These are phyloP conservation scores for Pantherophis vulpinus DNA, from an alignment of 2,797 vertebrate species.

Conservation along the genomic window DNA sequence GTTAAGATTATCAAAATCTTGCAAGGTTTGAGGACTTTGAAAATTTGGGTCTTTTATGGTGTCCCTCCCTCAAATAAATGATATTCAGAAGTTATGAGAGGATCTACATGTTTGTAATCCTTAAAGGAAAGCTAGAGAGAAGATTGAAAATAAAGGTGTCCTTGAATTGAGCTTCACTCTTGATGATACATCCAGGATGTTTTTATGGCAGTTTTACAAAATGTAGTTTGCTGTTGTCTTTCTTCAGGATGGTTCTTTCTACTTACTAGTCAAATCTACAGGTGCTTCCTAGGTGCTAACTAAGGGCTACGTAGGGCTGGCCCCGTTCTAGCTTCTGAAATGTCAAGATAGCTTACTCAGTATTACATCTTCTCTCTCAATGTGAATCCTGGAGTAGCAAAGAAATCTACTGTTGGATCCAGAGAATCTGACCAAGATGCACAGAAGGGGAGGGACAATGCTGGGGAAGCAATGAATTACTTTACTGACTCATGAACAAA, in stretches of 20 bases:
- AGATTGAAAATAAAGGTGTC: neutral
- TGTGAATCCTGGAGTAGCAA: neutral
- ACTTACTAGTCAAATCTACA: neutral
- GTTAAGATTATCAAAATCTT: neutral
- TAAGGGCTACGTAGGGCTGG: neutral
- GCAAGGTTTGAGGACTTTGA: neutral
- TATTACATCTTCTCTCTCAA: neutral
- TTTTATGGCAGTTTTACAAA: neutral
- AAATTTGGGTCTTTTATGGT: neutral
- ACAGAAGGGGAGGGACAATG: neutral
- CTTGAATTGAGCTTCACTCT: neutral
- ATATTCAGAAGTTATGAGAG: neutral
- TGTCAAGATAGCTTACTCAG: neutral
- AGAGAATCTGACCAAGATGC: neutral
- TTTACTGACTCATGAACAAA: conserved; percentile 17
- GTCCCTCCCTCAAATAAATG: neutral
- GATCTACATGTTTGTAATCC: neutral
- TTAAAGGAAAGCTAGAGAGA: neutral
- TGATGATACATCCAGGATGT: neutral
- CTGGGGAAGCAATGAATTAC: neutral
- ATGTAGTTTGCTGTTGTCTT: neutral
- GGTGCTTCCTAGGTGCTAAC: neutral
- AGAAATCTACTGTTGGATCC: neutral
- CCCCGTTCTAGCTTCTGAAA: neutral
- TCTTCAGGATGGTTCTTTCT: neutral